Evolutionary conservation across 2,888 invertebrate species (phyloP), one percentile per base, ranked within the genome.

Genomic region (Drosophila meridiana): DNA sequence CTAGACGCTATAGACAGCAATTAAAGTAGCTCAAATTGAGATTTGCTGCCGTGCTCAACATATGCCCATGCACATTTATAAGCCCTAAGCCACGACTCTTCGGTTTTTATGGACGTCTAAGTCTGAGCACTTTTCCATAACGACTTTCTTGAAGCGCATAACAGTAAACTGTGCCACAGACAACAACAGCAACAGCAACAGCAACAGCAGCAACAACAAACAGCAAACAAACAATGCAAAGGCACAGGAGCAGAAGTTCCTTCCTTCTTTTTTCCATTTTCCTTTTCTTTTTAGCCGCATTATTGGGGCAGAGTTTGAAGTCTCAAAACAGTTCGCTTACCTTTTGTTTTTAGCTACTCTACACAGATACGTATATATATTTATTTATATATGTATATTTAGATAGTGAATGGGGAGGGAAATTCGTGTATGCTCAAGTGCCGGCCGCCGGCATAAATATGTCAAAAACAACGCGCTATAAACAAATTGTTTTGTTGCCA

Each of bases 371-470:
- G 20, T 4, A 34, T 0, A 45, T 26, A 14, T 13, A 30, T 28
- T 6, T 6, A 40, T 11, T n/a, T 9, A 28, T 28, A 14, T 34
- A 4, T 32, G 26, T 14, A 32, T 32, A 20, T 28, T 0, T 13
- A 38, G 5, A 11, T 56, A 40, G 61, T 67, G 55, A 38, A n/a
- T 40, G 45, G 52, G 47, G 28, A 40, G 48, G 53, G 43, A 68
- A 71, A 1, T 52, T 34, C 62, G 73, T 72, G 72, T 69, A 63
- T 47, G 50, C 65, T 76, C 72, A 71, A 83, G 75, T 76, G 78
- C 85, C 69, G 76, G 83, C 87, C 85, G 82, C 72, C 83, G 86
- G 83, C 87, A 87, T 87, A 87, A 87, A 87, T 89, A 89, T 87
- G 87, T 89, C 87, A 89, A 89, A 87, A 86, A 64, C 89, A 87